A percentile compares a stretch with the other conserved stretches of the same genome.
phyloP scores from a whole-genome alignment of 2,888 invertebrate genomes.

The Scaptomyza polygonia region DNA sequence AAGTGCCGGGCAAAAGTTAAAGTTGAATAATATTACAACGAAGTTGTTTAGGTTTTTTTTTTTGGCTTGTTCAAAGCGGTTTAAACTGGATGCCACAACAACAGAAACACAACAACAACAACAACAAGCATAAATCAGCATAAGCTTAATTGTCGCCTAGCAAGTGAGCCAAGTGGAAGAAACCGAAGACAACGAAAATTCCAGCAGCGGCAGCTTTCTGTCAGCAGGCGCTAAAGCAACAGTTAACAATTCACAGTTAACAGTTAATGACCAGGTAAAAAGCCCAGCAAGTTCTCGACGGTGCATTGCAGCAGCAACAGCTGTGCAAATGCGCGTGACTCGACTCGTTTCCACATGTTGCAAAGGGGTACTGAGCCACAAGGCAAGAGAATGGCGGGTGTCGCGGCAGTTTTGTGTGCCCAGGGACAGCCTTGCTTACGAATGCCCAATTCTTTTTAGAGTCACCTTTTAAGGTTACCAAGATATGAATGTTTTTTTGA shows the following conservation, averaged over 20 bases:
- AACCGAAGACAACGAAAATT: conserved; percentile 5
- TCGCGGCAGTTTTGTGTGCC: neutral
- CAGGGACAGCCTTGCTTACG: conserved; percentile 5
- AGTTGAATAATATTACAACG: conserved; percentile 22
- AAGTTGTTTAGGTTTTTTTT: conserved; percentile 6
- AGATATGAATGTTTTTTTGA: neutral
- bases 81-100: conserved; percentile 47
- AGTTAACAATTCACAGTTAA: conserved; percentile 6
- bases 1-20: conserved; percentile 29
- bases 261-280: conserved; percentile 50
- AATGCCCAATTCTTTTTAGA: too few species aligned
- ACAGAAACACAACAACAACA: conserved; percentile 27
- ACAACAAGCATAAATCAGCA: conserved; percentile 26
- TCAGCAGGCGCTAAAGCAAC: conserved; percentile 15
- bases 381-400: neutral
- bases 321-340: conserved; percentile 51
- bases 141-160: conserved; percentile 35
- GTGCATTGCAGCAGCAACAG: conserved; percentile 32
- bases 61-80: conserved; percentile 59
- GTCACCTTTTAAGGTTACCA: conserved; percentile 9
- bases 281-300: conserved; percentile 28
- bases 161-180: conserved; percentile 21
- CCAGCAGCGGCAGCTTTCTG: conserved; percentile 34
- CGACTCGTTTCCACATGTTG: conserved; percentile 27
- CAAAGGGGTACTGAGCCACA: neutral